Conservation (phyloP, 1,140 invertebrate species). For the Augochlora pura region DNA sequence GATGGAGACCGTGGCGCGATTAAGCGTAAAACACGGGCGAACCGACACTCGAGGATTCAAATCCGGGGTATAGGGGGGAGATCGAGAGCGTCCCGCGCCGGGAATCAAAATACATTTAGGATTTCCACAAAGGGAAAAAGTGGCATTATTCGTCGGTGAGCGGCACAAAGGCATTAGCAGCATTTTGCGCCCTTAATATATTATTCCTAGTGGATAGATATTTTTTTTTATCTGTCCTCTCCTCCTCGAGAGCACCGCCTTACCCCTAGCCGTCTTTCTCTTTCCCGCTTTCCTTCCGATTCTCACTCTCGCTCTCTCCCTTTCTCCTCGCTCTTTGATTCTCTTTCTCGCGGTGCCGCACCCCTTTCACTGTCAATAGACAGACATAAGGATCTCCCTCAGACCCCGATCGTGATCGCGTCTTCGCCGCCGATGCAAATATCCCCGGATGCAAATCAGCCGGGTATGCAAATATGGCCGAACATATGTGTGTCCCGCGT, state of each 20-base stretch:
- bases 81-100: slow-evolving; percentile 17
- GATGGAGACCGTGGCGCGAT: not conserved
- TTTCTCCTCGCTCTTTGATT: too few species aligned
- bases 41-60: slow-evolving; percentile 33
- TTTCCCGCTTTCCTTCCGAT: slow-evolving; percentile 20
- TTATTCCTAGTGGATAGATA: slow-evolving; percentile 67
- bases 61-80: not conserved
- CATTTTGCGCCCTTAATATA: slow-evolving; percentile 78
- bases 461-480: slow-evolving; percentile 76
- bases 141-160: slow-evolving; percentile 63
- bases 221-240: slow-evolving; percentile 35
- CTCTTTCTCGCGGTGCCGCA: slow-evolving; percentile 55
- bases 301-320: slow-evolving; percentile 14
- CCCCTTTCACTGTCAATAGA: slow-evolving; percentile 71
- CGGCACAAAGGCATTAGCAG: slow-evolving; percentile 75
- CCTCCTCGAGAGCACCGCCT: slow-evolving; percentile 52
- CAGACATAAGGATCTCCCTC: slow-evolving; percentile 54
- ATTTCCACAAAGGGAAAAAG: slow-evolving; percentile 72
- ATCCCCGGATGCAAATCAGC: slow-evolving; percentile 77
- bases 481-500: slow-evolving; percentile 74
- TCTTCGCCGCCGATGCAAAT: slow-evolving; percentile 76
- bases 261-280: slow-evolving; percentile 15
- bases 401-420: slow-evolving; percentile 47
- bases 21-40: slow-evolving; percentile 2
- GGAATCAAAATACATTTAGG: slow-evolving; percentile 65